These are phyloP conservation scores for Himalopsyche kuldschensis DNA, from an alignment of 2,888 invertebrate species.

Conservation along the genomic window DNA sequence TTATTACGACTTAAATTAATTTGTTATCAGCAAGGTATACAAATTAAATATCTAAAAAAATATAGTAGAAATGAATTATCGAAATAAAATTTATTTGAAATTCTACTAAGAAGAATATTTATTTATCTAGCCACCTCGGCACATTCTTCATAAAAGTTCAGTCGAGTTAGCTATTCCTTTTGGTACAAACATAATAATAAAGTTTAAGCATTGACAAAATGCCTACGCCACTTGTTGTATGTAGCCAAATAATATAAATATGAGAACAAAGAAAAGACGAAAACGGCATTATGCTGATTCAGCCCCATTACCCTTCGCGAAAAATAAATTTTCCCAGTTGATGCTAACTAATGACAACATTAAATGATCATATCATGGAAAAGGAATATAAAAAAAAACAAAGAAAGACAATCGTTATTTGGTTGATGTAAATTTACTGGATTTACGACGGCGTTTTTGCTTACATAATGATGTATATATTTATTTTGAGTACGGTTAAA, in stretches of 20 bases:
- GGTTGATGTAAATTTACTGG: not conserved
- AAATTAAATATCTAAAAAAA: no score
- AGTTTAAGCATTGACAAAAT: not conserved
- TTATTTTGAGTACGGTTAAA: no score
- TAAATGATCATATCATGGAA: not conserved
- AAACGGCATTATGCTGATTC: not conserved
- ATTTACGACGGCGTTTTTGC: not conserved
- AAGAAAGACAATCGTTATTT: not conserved
- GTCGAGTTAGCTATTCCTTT: no score
- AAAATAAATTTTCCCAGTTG: not conserved
- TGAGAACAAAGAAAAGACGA: not conserved
- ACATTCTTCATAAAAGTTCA: no score
- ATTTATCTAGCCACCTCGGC: no score
- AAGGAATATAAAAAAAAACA: not conserved
- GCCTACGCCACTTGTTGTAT: not conserved
- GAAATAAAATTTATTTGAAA: no score
- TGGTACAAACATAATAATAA: not conserved
- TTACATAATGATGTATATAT: not conserved
- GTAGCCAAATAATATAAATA: not conserved
- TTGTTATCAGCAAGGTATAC: no score
- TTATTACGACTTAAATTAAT: no score
- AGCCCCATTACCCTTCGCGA: not conserved
- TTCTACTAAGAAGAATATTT: no score
- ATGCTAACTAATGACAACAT: not conserved
- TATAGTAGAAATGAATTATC: no score